A percentile compares a stretch with the other conserved stretches of the same genome.
Conservation (phyloP, 2,888 invertebrate species). For the Pterostichus madidus region DNA sequence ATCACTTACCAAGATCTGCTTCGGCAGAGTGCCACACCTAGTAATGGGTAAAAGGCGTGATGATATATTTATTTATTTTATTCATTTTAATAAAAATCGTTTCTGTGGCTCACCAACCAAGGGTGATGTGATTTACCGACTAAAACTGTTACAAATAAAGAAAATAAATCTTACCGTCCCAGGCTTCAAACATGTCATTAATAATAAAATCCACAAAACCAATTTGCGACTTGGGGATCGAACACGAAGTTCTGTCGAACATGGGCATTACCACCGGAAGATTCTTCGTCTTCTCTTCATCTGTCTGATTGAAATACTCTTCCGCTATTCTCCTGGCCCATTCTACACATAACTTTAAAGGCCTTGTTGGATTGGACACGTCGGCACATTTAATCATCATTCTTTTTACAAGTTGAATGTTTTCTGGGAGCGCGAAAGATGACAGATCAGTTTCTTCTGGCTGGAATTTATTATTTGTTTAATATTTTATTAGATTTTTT, state of each 20-base stretch:
- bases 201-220: conserved; percentile 99
- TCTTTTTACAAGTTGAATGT: conserved; percentile 91
- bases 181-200: conserved; percentile 98
- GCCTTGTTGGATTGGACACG: conserved; percentile 97
- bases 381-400: conserved; percentile 99
- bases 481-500: not conserved
- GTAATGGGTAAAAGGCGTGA: no score
- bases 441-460: conserved; percentile 69
- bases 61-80: no score
- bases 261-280: conserved; percentile 99
- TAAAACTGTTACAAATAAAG: no score
- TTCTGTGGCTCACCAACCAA: conserved; percentile 40
- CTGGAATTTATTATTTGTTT: conserved; percentile 33
- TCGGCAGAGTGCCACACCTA: no score
- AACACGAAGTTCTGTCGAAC: conserved; percentile 96
- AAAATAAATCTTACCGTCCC: conserved; percentile 87
- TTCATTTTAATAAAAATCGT: no score
- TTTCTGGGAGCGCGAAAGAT: conserved; percentile 85
- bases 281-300: conserved; percentile 93
- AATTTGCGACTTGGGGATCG: conserved; percentile 98
- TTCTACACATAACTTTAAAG: conserved; percentile 89
- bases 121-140: no score
- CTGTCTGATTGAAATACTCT: conserved; percentile 98
- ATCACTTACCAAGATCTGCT: no score
- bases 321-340: conserved; percentile 98